These are phyloP conservation scores for Miniopterus natalensis DNA, from an alignment of 2,113 vertebrate genomes.

Conservation along the genomic window DNA sequence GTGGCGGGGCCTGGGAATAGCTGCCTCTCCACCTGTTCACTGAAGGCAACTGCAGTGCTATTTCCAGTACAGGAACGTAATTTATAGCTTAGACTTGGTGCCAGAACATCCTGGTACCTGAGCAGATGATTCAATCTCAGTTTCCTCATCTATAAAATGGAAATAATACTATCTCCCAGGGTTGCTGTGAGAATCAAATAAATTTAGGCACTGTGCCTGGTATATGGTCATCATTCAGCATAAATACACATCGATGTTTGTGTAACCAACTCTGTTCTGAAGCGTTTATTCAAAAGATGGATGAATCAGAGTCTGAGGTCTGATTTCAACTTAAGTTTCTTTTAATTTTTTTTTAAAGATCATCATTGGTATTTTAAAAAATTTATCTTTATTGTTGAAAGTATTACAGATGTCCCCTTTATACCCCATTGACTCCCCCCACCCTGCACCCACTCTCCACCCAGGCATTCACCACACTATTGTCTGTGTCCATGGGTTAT, in stretches of 20 bases:
- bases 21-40: not conserved
- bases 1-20: not conserved
- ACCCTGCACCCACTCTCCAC: too few relatives aligned
- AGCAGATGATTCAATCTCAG: not conserved
- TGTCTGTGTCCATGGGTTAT: too few relatives aligned
- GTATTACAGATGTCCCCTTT: too few relatives aligned
- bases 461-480: too few relatives aligned
- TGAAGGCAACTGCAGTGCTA: not conserved
- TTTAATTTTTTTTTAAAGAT: too few relatives aligned
- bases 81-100: not conserved
- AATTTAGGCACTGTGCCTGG: not conserved
- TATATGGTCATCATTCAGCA: not conserved
- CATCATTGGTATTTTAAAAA: too few relatives aligned
- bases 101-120: not conserved
- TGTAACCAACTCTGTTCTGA: not conserved
- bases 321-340: not conserved
- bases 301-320: not conserved
- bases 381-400: too few relatives aligned
- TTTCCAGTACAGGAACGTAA: not conserved
- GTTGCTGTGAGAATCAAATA: not conserved
- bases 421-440: too few relatives aligned
- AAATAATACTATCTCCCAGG: not conserved
- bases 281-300: not conserved
- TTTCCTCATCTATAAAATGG: not conserved
- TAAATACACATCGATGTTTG: not conserved